These are phyloP conservation scores for Acleris laterana DNA, from an alignment of 2,888 invertebrate genomes.

Conservation along the genomic window DNA sequence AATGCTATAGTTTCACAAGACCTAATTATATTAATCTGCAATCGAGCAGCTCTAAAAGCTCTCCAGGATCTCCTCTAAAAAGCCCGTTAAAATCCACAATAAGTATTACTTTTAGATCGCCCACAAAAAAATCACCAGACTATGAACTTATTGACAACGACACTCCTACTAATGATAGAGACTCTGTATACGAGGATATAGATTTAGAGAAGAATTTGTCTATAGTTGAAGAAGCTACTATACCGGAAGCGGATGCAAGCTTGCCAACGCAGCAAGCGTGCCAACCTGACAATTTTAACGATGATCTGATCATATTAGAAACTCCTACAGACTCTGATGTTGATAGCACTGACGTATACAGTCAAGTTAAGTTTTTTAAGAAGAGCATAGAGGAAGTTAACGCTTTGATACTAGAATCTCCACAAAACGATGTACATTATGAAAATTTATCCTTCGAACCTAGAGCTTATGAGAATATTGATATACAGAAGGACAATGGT, in stretches of 20 bases:
- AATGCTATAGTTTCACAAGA: slow-evolving; percentile 68
- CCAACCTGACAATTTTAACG: slow-evolving; percentile 71
- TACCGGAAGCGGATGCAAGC: slow-evolving; percentile 83
- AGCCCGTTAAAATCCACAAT: slow-evolving; percentile 88
- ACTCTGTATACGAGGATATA: slow-evolving; percentile 85
- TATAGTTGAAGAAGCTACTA: slow-evolving; percentile 81
- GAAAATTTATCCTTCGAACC: slow-evolving; percentile 64
- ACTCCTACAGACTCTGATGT: slow-evolving; percentile 79
- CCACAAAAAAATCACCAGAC: slow-evolving; percentile 75
- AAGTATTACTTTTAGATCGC: slow-evolving; percentile 89
- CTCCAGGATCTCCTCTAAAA: slow-evolving; percentile 72
- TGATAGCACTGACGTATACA: slow-evolving; percentile 85
- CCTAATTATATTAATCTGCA: slow-evolving; percentile 79
- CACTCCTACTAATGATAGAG: slow-evolving; percentile 76
- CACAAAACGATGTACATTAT: slow-evolving; percentile 70
- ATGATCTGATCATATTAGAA: slow-evolving; percentile 80
- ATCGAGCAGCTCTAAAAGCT: slow-evolving; percentile 74
- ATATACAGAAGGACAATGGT: slow-evolving; percentile 69
- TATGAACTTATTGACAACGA: slow-evolving; percentile 78
- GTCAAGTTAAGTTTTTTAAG: slow-evolving; percentile 90
- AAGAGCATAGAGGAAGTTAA: slow-evolving; percentile 88
- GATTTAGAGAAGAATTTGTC: slow-evolving; percentile 75
- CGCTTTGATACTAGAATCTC: slow-evolving; percentile 51
- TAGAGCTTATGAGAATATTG: slow-evolving; percentile 68
- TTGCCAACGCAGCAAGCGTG: slow-evolving; percentile 84